Percentiles rank a stretch among this genome's conserved stretches.
These are phyloP conservation scores for Scaptomyza caliginosa DNA, from an alignment of 2,888 invertebrate species.

Conservation along the genomic window DNA sequence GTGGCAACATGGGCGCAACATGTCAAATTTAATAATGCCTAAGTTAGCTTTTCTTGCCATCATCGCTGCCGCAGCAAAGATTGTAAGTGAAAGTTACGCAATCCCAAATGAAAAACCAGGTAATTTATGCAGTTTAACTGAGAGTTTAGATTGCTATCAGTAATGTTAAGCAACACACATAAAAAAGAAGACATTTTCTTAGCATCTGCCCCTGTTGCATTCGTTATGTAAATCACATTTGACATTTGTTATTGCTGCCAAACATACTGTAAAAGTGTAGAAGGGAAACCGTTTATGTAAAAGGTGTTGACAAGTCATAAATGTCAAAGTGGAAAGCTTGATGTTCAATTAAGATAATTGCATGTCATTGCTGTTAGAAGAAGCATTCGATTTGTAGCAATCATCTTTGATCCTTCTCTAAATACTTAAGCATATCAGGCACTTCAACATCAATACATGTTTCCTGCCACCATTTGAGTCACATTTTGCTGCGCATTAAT, in stretches of 20 bases:
- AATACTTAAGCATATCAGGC: conserved; percentile 26
- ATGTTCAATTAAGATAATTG: conserved; percentile 12
- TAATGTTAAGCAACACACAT: too few species aligned
- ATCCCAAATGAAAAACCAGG: conserved; percentile 21
- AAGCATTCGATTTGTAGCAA: not conserved
- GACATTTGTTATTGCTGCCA: conserved; percentile 56
- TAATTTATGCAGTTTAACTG: conserved; percentile 47
- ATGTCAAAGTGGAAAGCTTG: conserved; percentile 41
- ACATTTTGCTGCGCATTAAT: conserved; percentile 68
- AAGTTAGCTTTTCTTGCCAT: conserved; percentile 30
- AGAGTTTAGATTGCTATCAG: conserved; percentile 57
- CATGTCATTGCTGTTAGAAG: not conserved
- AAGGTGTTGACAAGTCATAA: conserved; percentile 56
- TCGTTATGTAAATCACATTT: conserved; percentile 61
- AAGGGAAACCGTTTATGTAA: conserved; percentile 20
- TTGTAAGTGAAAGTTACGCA: conserved; percentile 42
- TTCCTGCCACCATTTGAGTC: conserved; percentile 15
- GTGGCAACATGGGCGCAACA: conserved; percentile 54
- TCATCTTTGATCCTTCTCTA: not conserved
- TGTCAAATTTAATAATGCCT: conserved; percentile 74
- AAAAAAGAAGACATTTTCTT: conserved; percentile 2
- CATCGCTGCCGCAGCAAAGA: conserved; percentile 2
- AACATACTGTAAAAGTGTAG: not conserved
- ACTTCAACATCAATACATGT: conserved; percentile 15
- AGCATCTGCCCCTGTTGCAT: not conserved